phyloP scores from a whole-genome alignment of 2,888 invertebrate species.

The Allacma fusca region DNA sequence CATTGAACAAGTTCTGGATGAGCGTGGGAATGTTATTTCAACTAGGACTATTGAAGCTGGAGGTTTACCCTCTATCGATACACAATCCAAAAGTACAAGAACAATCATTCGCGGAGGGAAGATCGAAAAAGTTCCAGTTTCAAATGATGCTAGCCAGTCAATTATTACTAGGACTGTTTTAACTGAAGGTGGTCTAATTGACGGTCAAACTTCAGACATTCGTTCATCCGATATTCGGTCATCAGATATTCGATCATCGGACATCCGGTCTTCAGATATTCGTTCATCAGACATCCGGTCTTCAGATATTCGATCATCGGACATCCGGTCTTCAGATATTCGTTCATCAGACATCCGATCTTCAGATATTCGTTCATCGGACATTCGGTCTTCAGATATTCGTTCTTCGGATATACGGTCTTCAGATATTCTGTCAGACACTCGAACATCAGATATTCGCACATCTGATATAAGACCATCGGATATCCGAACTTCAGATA shows the following conservation, averaged over 20 bases:
- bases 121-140: neutral
- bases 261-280: too few species aligned
- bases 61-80: neutral
- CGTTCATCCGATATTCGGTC: too few species aligned
- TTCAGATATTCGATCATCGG: too few species aligned
- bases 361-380: too few species aligned
- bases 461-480: too few species aligned
- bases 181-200: neutral
- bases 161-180: neutral
- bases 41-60: constrained; percentile 2
- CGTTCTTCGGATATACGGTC: neutral
- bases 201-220: neutral
- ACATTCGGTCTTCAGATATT: neutral
- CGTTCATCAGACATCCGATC: too few species aligned
- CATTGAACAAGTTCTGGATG: constrained; percentile 31
- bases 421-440: too few species aligned
- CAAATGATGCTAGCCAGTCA: neutral
- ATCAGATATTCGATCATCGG: too few species aligned
- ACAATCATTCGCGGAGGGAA: neutral
- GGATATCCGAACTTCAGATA: too few species aligned
- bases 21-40: constrained; percentile 39
- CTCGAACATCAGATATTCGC: too few species aligned
- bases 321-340: too few species aligned
- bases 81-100: neutral
- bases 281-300: too few species aligned